Percentiles rank a stretch among this genome's conserved stretches.
phyloP scores from a whole-genome alignment of 2,797 vertebrate genomes.

The Knipowitschia caucasica region DNA sequence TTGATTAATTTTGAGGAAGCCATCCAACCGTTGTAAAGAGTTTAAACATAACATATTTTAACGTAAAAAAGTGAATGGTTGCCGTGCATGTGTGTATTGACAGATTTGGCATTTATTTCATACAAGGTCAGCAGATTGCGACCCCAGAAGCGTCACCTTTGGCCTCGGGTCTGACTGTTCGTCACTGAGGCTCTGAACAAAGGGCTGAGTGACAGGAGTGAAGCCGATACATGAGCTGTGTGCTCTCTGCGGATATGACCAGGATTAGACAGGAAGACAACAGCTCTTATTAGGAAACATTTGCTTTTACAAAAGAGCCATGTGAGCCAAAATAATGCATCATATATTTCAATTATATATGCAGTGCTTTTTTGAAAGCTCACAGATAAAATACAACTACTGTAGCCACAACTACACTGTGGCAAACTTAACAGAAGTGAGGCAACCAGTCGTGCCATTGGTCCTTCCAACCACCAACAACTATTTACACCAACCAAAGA shows the following conservation, averaged over 20 bases:
- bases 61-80: constrained; percentile 5
- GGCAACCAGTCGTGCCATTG: too few species aligned
- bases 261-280: not conserved
- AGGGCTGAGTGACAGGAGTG: constrained; percentile 23
- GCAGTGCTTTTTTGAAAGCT: too few species aligned
- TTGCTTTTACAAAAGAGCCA: not conserved
- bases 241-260: constrained; percentile 11
- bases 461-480: too few species aligned
- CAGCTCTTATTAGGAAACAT: too few species aligned
- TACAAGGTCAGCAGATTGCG: constrained; percentile 28
- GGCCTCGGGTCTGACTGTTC: constrained; percentile 36
- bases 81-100: constrained; percentile 9
- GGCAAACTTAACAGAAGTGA: too few species aligned
- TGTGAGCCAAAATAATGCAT: not conserved
- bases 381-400: too few species aligned
- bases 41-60: not conserved
- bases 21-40: too few species aligned
- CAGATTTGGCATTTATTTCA: constrained; percentile 33
- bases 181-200: constrained; percentile 12
- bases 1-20: too few species aligned
- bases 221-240: not conserved
- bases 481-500: too few species aligned
- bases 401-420: not conserved
- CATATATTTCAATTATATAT: not conserved
- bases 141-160: constrained; percentile 37